phyloP scores from a whole-genome alignment of 2,888 invertebrate genomes.

The Acanthacorydalis orientalis region DNA sequence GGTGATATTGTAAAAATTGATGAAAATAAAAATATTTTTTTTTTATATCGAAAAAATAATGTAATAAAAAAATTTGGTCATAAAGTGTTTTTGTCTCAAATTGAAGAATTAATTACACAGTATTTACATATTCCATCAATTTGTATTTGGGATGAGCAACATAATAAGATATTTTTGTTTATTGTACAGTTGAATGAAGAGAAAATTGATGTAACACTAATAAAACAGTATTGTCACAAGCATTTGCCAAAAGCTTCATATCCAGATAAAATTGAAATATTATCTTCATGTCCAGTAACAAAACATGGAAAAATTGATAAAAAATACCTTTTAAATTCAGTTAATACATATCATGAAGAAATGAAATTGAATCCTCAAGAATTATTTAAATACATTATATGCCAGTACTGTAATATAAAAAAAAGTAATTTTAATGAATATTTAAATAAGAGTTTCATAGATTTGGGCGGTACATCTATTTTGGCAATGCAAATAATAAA shows the following conservation, averaged over 20 bases:
- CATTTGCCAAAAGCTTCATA: slow-evolving; percentile 20
- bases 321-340: slow-evolving; percentile 23
- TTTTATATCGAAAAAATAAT: slow-evolving; percentile 49
- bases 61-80: slow-evolving; percentile 62
- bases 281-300: slow-evolving; percentile 41
- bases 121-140: slow-evolving; percentile 32
- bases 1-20: slow-evolving; percentile 53
- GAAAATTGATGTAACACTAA: slow-evolving; percentile 11
- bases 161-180: slow-evolving; percentile 32
- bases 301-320: slow-evolving; percentile 53
- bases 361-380: slow-evolving; percentile 14
- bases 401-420: slow-evolving; percentile 18
- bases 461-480: slow-evolving; percentile 56
- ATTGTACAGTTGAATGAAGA: slow-evolving; percentile 19
- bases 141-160: slow-evolving; percentile 34
- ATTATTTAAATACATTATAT: slow-evolving; percentile 17
- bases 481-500: slow-evolving; percentile 44
- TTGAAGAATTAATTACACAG: slow-evolving; percentile 33
- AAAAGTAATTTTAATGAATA: slow-evolving; percentile 13
- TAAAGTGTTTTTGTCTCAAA: slow-evolving; percentile 40
- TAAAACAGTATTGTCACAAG: slow-evolving; percentile 18
- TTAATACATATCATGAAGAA: slow-evolving; percentile 19
- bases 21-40: slow-evolving; percentile 34
- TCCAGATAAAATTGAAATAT: slow-evolving; percentile 46
- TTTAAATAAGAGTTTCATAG: slow-evolving; percentile 29